Percentiles rank a stretch among this genome's conserved stretches.
phyloP scores from a whole-genome alignment of 92 coral and sea anemone genomes.

The Phenganax marumi region DNA sequence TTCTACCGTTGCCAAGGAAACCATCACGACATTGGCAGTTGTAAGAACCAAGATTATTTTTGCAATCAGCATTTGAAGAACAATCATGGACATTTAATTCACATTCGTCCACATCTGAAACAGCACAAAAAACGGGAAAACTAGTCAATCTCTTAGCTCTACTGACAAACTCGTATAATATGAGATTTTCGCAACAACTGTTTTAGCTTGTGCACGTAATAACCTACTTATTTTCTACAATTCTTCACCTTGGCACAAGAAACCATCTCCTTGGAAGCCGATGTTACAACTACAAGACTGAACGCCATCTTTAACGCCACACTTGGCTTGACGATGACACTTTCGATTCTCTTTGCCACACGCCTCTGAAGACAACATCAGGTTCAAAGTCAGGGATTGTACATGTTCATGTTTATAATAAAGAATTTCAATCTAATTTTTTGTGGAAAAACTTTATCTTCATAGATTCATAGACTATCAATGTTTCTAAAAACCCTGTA shows the following conservation, averaged over 20 bases:
- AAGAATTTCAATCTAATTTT: too few relatives aligned
- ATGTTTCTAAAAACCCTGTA: too few relatives aligned
- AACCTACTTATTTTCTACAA: background rate
- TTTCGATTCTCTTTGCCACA: slow-evolving; percentile 54
- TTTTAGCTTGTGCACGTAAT: background rate
- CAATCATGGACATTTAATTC: slow-evolving; percentile 10
- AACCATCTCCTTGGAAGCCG: slow-evolving; percentile 80
- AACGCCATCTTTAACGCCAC: slow-evolving; percentile 52
- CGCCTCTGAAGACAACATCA: slow-evolving; percentile 1
- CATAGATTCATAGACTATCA: too few relatives aligned
- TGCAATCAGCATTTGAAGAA: slow-evolving; percentile 35
- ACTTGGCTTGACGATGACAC: slow-evolving; percentile 72
- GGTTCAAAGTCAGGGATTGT: background rate
- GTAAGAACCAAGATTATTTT: slow-evolving; percentile 21
- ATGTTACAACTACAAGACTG: slow-evolving; percentile 64
- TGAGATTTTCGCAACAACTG: too few relatives aligned
- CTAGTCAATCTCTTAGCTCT: background rate
- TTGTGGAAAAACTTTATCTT: too few relatives aligned
- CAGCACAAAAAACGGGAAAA: background rate
- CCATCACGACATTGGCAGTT: slow-evolving; percentile 20
- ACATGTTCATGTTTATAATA: background rate
- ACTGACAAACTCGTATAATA: too few relatives aligned
- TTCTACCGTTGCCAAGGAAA: slow-evolving; percentile 14
- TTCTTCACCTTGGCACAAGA: slow-evolving; percentile 59
- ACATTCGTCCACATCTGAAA: slow-evolving; percentile 36